Base-by-base conservation (phyloP, 2,797 vertebrate species). In the Limosa lapponica region DNA sequence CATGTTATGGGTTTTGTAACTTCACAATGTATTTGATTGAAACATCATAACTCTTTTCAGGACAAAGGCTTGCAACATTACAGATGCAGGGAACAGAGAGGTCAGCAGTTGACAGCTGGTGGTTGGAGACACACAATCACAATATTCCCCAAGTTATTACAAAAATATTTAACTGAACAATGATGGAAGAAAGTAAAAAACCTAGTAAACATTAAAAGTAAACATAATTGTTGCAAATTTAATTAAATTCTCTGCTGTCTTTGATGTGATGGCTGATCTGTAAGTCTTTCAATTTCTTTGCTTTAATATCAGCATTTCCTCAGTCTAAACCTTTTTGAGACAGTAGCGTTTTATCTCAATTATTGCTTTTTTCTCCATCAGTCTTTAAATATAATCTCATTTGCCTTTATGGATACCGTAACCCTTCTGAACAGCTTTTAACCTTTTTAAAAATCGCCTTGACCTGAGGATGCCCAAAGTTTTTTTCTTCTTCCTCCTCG, bases 401-500 rank as follows among this genome's bases (percentile, higher is more conserved):
- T 99, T 98, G 97, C 97, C 95, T 98, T 98, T 97, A 97, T 98
- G 95, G 98, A 98, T 97, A 98, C 98, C 97, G 97, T 98, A 98
- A 98, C 97, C 97, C 97, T 98, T 98, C 96, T 97, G 98, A 98
- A 97, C 96, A 98, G 98, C 98, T 99, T 99, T 99, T 98, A 99
- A 99, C 98, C 98, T 97, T 97, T 97, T 97, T 97, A 98, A 98
- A 98, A 98, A 97, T 97, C 72, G 96, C 96, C 98, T 98, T 98
- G 98, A 98, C 99, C 98, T 97, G 86, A 98, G 96, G 95, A 86
- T 96, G 92, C 95, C 96, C 96, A 97, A 98, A 97, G 95, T 97
- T 93, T 77, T 93, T 97, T 95, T 95, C 66, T 84, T 88, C 44
- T 85, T 94, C 73, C 36, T 88, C 73, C 49, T 77, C 57, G 55